Conservation (phyloP, 2,113 vertebrate genomes). For the Gasterosteus nipponicus region DNA sequence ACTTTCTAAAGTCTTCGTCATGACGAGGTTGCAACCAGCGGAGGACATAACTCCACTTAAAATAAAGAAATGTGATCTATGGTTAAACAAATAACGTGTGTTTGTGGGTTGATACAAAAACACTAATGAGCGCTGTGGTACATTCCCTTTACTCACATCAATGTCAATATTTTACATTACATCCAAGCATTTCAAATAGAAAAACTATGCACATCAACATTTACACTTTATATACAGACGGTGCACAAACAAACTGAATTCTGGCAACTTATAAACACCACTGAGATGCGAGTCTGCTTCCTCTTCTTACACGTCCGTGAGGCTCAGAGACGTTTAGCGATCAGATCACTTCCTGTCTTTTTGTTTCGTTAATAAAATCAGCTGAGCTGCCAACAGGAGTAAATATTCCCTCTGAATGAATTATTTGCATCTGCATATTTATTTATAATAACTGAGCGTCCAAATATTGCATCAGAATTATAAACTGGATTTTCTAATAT, state of each 20-base stretch:
- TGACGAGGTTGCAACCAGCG: neutral
- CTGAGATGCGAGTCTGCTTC: too few relatives aligned
- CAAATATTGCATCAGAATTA: neutral
- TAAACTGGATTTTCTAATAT: neutral
- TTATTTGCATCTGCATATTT: too few relatives aligned
- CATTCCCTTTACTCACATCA: slow-evolving; percentile 56
- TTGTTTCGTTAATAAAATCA: neutral
- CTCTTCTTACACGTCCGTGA: too few relatives aligned
- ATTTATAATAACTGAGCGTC: neutral
- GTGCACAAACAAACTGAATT: neutral
- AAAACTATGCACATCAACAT: slow-evolving; percentile 40
- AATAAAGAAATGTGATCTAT: neutral
- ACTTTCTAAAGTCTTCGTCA: neutral
- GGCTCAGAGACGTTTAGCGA: too few relatives aligned
- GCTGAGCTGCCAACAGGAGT: neutral
- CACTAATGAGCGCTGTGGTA: neutral
- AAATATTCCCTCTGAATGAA: neutral
- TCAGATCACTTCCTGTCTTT: too few relatives aligned
- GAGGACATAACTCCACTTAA: neutral
- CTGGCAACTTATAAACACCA: too few relatives aligned
- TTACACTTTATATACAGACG: slow-evolving; percentile 31
- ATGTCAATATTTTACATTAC: slow-evolving; percentile 30
- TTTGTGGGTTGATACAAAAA: neutral
- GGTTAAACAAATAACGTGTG: neutral
- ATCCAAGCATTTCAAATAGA: slow-evolving; percentile 21